These are phyloP conservation scores for Drosophila rhopaloa DNA, from an alignment of 1,140 invertebrate genomes.

Conservation along the genomic window DNA sequence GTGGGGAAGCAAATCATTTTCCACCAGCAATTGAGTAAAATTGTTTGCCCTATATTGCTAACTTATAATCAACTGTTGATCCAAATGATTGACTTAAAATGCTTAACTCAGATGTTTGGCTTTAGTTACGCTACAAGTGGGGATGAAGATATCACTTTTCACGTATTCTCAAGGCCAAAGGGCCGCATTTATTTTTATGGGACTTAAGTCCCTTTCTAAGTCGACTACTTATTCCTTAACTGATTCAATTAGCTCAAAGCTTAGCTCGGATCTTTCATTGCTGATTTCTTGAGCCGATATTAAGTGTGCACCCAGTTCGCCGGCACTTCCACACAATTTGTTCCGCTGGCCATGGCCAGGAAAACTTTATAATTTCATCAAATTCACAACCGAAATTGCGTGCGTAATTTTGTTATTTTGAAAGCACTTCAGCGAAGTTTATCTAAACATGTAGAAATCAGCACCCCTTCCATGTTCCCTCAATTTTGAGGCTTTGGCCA, in stretches of 20 bases:
- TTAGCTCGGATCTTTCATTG: conserved; percentile 10
- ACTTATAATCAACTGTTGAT: conserved; percentile 1
- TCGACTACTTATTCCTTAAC: conserved; percentile 21
- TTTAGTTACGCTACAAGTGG: conserved; percentile 44
- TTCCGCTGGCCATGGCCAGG: conserved; percentile 16
- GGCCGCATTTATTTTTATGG: conserved; percentile 37
- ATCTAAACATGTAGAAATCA: conserved; percentile 74
- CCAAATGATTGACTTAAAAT: background rate
- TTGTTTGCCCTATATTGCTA: conserved; percentile 68
- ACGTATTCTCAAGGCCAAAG: conserved; percentile 6
- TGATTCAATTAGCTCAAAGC: conserved; percentile 47
- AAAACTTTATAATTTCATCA: conserved; percentile 79
- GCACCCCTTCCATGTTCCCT: conserved; percentile 12
- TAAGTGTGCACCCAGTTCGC: conserved; percentile 8
- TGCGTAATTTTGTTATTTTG: conserved; percentile 81
- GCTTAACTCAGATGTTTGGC: background rate
- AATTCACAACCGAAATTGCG: conserved; percentile 78
- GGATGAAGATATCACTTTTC: conserved; percentile 3
- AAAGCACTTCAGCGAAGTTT: conserved; percentile 75
- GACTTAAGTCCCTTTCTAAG: background rate
- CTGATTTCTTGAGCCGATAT: conserved; percentile 18
- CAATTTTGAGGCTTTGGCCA: conserved; percentile 51
- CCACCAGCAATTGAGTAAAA: conserved; percentile 64
- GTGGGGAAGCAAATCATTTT: conserved; percentile 58
- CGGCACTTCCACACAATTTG: background rate